Evolutionary conservation across 2,888 invertebrate species (phyloP).

Genomic region (Pseudococcus viburni): DNA sequence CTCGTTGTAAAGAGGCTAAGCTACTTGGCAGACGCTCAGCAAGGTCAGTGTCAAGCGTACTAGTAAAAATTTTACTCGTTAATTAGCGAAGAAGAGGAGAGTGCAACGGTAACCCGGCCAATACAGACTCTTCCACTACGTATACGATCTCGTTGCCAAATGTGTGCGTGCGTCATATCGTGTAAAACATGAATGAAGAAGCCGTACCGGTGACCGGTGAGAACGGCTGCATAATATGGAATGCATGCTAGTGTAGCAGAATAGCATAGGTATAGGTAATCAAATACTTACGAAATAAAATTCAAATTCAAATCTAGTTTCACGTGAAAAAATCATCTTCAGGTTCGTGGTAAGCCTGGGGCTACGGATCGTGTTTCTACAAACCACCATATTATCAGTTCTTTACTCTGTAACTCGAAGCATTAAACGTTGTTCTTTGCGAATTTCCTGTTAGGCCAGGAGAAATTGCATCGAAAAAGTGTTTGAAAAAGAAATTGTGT

Average conservation of each 20-base stretch:
- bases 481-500: too few species aligned
- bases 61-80: conserved; percentile 4
- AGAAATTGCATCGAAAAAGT: too few species aligned
- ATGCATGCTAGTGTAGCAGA: neutral
- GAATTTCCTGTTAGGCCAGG: too few species aligned
- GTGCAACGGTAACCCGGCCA: neutral
- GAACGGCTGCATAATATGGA: neutral
- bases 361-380: neutral
- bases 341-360: neutral
- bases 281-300: neutral
- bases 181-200: neutral
- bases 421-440: neutral
- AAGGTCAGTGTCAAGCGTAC: conserved; percentile 9
- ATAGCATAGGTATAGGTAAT: neutral
- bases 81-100: neutral
- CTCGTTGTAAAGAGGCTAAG: neutral
- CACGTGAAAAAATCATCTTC: neutral
- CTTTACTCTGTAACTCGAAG: neutral
- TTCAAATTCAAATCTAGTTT: neutral
- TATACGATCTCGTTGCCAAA: neutral
- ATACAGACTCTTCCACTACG: neutral
- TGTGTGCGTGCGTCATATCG: neutral
- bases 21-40: conserved; percentile 1
- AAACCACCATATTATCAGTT: neutral
- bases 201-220: neutral